phyloP scores from a whole-genome alignment of 1,140 invertebrate genomes.

The Megathymus violae region DNA sequence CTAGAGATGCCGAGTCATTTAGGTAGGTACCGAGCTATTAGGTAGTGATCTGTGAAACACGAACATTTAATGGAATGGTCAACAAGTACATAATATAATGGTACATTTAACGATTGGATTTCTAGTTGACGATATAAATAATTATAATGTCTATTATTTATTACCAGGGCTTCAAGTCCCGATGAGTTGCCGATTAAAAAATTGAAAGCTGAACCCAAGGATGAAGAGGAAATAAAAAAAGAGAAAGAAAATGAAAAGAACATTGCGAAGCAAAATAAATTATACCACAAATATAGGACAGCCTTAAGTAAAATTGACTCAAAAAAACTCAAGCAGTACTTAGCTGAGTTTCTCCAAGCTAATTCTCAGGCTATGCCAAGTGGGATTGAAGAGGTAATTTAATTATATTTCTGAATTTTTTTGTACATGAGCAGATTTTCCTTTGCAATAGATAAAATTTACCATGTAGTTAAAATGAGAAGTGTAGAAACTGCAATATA shows the following conservation, averaged over 20 bases:
- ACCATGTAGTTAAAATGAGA: no score
- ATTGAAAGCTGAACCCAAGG: slow-evolving; percentile 86
- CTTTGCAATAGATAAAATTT: no score
- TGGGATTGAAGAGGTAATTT: slow-evolving; percentile 85
- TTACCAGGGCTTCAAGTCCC: slow-evolving; percentile 82
- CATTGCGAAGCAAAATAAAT: slow-evolving; percentile 90
- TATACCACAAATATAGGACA: slow-evolving; percentile 90
- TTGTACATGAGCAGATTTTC: neutral
- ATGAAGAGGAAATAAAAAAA: slow-evolving; percentile 79
- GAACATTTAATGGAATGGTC: no score
- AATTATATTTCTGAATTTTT: slow-evolving; percentile 19
- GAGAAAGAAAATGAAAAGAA: slow-evolving; percentile 82
- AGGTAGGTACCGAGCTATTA: no score
- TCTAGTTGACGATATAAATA: no score
- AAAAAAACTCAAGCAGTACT: slow-evolving; percentile 81
- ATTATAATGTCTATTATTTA: no score
- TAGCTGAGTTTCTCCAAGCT: slow-evolving; percentile 87
- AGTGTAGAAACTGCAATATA: neutral
- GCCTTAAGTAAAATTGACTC: slow-evolving; percentile 74
- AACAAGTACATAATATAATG: no score
- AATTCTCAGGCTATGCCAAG: slow-evolving; percentile 89
- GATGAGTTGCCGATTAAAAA: slow-evolving; percentile 88
- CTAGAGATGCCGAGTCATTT: no score
- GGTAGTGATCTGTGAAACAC: no score
- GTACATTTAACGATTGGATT: no score